Conservation (phyloP, 2,797 vertebrate genomes). For the Phalanger gymnotis region DNA sequence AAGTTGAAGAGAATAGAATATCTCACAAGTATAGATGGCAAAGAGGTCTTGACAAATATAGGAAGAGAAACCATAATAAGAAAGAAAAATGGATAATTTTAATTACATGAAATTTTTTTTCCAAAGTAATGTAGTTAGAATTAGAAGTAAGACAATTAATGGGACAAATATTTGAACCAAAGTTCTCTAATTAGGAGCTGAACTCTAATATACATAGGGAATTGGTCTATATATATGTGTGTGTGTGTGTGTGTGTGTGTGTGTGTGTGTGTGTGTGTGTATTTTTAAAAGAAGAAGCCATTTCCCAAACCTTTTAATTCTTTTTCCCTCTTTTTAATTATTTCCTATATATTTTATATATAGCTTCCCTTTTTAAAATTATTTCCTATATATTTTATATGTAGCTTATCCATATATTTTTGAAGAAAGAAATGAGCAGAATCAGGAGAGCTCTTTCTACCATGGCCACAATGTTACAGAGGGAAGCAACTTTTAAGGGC, state of each 20-base stretch:
- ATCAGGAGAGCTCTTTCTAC: background rate
- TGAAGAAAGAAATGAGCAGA: background rate
- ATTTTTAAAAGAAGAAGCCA: background rate
- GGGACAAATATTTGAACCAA: background rate
- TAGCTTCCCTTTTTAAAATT: background rate
- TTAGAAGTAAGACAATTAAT: background rate
- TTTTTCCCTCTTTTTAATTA: background rate
- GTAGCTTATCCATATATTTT: background rate
- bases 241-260: no score
- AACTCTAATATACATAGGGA: background rate
- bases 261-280: no score
- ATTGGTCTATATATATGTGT: no score
- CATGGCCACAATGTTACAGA: background rate
- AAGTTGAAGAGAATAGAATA: background rate
- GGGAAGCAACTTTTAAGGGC: background rate
- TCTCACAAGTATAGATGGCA: background rate
- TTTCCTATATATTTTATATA: background rate
- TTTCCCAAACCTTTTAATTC: background rate
- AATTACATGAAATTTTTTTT: background rate
- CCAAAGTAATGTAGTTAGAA: background rate
- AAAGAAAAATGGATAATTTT: background rate
- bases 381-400: background rate
- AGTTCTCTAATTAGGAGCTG: background rate
- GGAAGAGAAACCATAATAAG: background rate
- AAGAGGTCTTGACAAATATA: background rate